Evolutionary conservation across 2,113 vertebrate species (phyloP).

Genomic region (Serilophus lunatus): DNA sequence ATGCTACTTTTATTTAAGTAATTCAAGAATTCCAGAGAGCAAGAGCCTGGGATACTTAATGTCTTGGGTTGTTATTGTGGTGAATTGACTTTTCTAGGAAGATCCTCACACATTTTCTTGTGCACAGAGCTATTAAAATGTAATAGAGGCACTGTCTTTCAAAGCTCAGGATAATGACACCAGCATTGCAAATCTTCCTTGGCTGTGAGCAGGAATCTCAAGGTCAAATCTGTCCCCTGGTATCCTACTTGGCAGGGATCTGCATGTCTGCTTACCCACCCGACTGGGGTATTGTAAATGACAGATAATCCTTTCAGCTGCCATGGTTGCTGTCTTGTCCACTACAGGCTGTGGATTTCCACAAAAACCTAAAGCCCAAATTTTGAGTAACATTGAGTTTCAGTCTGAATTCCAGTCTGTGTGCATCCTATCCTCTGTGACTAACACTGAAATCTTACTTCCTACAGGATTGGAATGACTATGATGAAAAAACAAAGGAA

Average conservation of each 20-base stretch:
- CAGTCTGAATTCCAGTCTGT: not conserved
- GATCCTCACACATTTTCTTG: not conserved
- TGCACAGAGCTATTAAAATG: not conserved
- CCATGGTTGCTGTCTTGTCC: not conserved
- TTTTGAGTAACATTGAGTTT: not conserved
- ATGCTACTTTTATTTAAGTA: not conserved
- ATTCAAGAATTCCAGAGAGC: not conserved
- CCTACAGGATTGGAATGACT: conserved; percentile 95
- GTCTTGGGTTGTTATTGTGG: not conserved
- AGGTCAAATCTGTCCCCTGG: conserved; percentile 44
- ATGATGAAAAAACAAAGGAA: conserved; percentile 89
- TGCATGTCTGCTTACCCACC: conserved; percentile 27
- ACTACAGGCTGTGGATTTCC: not conserved
- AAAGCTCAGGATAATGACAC: not conserved
- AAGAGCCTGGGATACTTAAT: not conserved
- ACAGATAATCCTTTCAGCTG: conserved; percentile 55
- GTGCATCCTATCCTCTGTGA: not conserved
- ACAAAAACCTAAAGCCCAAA: not conserved
- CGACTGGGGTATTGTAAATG: conserved; percentile 24
- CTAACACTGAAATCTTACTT: conserved; percentile 44
- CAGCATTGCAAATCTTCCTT: conserved; percentile 16
- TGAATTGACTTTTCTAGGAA: not conserved
- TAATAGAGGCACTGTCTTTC: not conserved
- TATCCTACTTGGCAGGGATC: conserved; percentile 59
- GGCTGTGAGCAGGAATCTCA: conserved; percentile 37